These are phyloP conservation scores for Bradypus variegatus DNA, from an alignment of 2,797 vertebrate species.

Conservation along the genomic window DNA sequence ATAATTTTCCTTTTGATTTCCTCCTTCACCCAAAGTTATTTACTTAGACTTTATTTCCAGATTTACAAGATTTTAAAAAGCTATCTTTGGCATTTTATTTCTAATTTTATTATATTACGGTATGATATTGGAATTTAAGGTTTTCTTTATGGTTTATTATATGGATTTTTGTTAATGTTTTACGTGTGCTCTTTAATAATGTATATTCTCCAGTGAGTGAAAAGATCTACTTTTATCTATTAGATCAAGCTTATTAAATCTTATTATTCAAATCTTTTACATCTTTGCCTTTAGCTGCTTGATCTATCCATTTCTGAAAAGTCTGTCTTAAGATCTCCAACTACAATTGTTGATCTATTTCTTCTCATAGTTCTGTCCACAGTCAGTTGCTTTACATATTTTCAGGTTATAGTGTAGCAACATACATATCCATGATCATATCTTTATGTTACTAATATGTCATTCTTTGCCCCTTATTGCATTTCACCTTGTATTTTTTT, in stretches of 20 bases:
- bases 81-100: neutral
- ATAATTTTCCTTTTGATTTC: neutral
- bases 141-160: neutral
- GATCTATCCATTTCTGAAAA: neutral
- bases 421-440: neutral
- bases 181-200: neutral
- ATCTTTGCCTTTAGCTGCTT: neutral
- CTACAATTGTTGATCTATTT: neutral
- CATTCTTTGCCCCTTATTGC: neutral
- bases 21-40: neutral
- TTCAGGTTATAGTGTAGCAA: neutral
- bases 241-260: neutral
- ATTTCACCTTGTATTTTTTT: neutral
- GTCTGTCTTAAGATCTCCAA: neutral
- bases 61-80: neutral
- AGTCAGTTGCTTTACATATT: neutral
- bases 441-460: neutral
- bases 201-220: neutral
- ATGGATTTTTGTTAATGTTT: slow-evolving; percentile 12
- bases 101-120: neutral
- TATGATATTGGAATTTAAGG: neutral
- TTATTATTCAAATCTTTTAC: neutral
- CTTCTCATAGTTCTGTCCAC: neutral
- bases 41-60: neutral
- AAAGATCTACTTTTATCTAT: slow-evolving; percentile 21